phyloP scores from a whole-genome alignment of 2,113 vertebrate genomes.

The Shinisaurus crocodilurus region DNA sequence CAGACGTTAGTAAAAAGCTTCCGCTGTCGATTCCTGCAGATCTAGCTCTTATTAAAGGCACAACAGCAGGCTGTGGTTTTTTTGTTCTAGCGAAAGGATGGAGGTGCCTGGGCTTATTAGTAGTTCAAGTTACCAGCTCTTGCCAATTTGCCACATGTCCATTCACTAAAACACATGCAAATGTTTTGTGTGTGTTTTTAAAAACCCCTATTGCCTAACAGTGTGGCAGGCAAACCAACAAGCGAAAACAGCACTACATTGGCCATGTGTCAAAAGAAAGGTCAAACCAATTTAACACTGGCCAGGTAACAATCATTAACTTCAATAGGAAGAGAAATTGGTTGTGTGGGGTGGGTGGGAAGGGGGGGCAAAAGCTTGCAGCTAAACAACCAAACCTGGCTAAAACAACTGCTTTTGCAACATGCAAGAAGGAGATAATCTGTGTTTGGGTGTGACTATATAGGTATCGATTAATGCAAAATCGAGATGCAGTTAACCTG shows the following conservation, averaged over 20 bases:
- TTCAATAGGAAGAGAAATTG: background rate
- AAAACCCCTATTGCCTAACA: background rate
- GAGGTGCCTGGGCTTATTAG: background rate
- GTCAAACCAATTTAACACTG: slow-evolving; percentile 26
- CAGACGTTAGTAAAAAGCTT: background rate
- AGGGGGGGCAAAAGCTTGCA: background rate
- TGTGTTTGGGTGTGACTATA: background rate
- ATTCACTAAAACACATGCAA: background rate
- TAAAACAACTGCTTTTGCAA: slow-evolving; percentile 9
- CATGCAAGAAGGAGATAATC: background rate
- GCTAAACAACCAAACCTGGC: background rate
- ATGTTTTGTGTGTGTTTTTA: background rate
- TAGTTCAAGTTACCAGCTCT: background rate
- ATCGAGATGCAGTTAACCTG: background rate
- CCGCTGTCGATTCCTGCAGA: background rate
- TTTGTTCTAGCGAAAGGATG: background rate
- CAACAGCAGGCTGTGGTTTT: background rate
- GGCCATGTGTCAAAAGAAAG: slow-evolving; percentile 15
- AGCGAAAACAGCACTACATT: background rate
- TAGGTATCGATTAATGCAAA: background rate
- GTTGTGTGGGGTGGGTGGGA: no score
- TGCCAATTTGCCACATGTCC: background rate
- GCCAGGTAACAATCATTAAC: slow-evolving; percentile 8
- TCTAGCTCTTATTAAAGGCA: background rate
- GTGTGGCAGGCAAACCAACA: background rate